phyloP scores from a whole-genome alignment of 2,888 invertebrate species.

The Nephrotoma guestfalica region DNA sequence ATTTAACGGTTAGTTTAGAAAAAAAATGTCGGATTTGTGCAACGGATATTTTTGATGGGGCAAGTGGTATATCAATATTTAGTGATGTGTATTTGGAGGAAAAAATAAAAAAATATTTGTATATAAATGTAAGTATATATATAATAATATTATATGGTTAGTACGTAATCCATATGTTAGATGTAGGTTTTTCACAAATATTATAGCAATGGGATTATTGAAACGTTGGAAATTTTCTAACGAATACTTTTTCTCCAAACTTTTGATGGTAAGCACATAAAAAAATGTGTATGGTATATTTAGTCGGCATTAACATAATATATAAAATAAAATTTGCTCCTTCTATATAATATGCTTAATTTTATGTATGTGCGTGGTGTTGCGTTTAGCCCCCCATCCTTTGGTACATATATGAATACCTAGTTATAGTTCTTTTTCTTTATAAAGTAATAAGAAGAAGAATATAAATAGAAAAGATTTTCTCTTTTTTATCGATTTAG shows the following conservation, averaged over 20 bases:
- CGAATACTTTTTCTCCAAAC: neutral
- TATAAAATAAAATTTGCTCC: neutral
- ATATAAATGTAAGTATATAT: neutral
- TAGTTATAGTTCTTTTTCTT: neutral
- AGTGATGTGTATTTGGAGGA: conserved; percentile 3
- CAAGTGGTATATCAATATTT: conserved; percentile 3
- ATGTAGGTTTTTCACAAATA: neutral
- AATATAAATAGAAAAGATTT: neutral
- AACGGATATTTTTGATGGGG: conserved; percentile 1
- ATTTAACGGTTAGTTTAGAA: neutral
- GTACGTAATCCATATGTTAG: neutral
- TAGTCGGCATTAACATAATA: neutral
- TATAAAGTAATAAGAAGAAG: neutral
- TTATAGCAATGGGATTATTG: too few species aligned
- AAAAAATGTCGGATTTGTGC: conserved; percentile 4
- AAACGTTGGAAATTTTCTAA: neutral
- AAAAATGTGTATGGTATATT: neutral
- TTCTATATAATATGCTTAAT: neutral
- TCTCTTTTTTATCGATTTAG: neutral
- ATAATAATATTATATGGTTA: neutral
- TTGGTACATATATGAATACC: neutral
- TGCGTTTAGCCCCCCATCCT: neutral
- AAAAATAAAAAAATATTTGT: neutral
- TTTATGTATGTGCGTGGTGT: neutral
- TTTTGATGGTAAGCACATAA: neutral